phyloP scores from a whole-genome alignment of 1,140 invertebrate genomes.

The Euwallacea similis region DNA sequence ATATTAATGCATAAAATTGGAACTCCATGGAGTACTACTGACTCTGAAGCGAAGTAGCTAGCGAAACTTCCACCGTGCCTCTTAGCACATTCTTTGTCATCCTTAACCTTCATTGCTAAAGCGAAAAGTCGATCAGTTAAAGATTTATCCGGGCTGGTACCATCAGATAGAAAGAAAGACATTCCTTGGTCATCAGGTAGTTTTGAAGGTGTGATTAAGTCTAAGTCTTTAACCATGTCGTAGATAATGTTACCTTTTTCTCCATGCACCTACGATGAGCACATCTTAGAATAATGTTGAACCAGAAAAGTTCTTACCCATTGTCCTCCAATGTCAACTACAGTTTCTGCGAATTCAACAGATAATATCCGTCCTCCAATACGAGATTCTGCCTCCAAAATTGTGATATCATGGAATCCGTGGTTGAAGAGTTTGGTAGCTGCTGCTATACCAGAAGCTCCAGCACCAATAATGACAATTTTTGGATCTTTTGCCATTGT shows the following conservation, averaged over 20 bases:
- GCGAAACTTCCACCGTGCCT: constrained; percentile 13
- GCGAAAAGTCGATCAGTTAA: constrained; percentile 51
- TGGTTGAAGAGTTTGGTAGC: constrained; percentile 58
- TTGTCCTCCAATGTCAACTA: constrained; percentile 71
- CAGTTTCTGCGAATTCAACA: constrained; percentile 60
- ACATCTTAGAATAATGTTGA: background rate
- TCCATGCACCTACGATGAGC: constrained; percentile 70
- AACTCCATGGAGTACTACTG: too few species aligned
- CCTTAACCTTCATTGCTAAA: constrained; percentile 38
- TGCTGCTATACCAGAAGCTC: constrained; percentile 62
- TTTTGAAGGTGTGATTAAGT: background rate
- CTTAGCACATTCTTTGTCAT: constrained; percentile 30
- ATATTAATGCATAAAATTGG: too few species aligned
- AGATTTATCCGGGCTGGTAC: constrained; percentile 53
- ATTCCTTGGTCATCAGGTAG: constrained; percentile 22
- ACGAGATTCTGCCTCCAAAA: constrained; percentile 71
- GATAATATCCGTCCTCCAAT: constrained; percentile 72
- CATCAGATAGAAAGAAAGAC: constrained; percentile 43
- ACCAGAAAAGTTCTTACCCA: constrained; percentile 53
- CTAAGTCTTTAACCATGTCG: constrained; percentile 59
- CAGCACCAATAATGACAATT: constrained; percentile 63
- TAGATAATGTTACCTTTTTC: constrained; percentile 71
- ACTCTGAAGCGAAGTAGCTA: constrained; percentile 37
- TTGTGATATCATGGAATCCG: constrained; percentile 58
- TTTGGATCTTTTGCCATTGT: constrained; percentile 3